A percentile compares a stretch with the other conserved stretches of the same genome.
These are phyloP conservation scores for Panopea generosa DNA, from an alignment of 2,888 invertebrate species.

Conservation along the genomic window DNA sequence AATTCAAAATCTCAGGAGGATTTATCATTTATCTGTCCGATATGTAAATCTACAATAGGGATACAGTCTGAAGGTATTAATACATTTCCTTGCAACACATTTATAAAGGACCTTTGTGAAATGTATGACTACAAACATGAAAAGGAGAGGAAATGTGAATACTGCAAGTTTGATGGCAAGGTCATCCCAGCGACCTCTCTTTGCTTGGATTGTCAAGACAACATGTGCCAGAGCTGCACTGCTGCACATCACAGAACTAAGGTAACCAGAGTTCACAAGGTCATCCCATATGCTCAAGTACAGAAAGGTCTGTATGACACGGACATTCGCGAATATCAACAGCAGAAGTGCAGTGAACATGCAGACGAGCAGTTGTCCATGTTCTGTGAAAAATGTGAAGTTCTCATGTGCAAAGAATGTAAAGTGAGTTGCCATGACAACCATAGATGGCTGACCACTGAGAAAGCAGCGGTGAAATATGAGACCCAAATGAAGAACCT, in stretches of 20 bases:
- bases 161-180: conserved; percentile 76
- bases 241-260: conserved; percentile 80
- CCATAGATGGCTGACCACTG: conserved; percentile 65
- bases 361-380: conserved; percentile 49
- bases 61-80: conserved; percentile 12
- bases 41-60: conserved; percentile 62
- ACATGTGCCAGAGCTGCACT: conserved; percentile 78
- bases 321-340: conserved; percentile 75
- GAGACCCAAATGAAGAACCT: conserved; percentile 67
- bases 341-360: conserved; percentile 70
- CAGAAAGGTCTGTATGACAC: conserved; percentile 76
- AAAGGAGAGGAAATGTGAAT: conserved; percentile 70
- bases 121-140: conserved; percentile 71
- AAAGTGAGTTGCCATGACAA: conserved; percentile 67
- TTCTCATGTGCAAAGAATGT: conserved; percentile 76
- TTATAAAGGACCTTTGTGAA: conserved; percentile 71
- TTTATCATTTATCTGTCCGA: conserved; percentile 52
- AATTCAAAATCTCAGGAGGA: background rate
- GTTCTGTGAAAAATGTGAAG: conserved; percentile 76
- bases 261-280: conserved; percentile 78
- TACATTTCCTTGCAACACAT: conserved; percentile 64
- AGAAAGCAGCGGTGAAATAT: conserved; percentile 63
- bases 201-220: conserved; percentile 81
- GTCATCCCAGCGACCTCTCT: conserved; percentile 63
- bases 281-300: conserved; percentile 75